Conservation (phyloP, 1,140 invertebrate species). For the Drosophila ohnishii region DNA sequence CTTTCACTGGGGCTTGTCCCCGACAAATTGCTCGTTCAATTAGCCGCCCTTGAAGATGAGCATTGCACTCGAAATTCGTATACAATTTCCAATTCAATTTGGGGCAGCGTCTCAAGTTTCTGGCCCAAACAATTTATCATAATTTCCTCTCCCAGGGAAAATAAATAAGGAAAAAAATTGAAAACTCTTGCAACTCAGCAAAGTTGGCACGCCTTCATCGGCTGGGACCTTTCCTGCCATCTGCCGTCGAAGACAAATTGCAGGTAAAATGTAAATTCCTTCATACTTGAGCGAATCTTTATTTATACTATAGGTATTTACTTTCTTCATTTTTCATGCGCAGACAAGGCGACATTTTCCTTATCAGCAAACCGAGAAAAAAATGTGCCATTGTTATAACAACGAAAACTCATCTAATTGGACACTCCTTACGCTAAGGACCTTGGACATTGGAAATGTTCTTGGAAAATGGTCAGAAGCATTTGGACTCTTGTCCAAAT, state of each 20-base stretch:
- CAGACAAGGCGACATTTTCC: slow-evolving; percentile 38
- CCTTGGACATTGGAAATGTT: background rate
- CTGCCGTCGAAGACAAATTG: slow-evolving; percentile 72
- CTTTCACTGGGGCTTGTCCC: slow-evolving; percentile 41
- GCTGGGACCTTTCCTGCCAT: slow-evolving; percentile 33
- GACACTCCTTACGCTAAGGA: slow-evolving; percentile 4
- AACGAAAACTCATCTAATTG: slow-evolving; percentile 32
- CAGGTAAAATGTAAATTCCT: slow-evolving; percentile 65
- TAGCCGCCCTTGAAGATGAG: slow-evolving; percentile 49
- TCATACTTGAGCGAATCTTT: slow-evolving; percentile 55
- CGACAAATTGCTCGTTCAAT: slow-evolving; percentile 58
- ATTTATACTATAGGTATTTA: slow-evolving; percentile 38
- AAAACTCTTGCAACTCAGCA: slow-evolving; percentile 62
- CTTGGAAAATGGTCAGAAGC: background rate
- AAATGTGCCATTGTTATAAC: slow-evolving; percentile 11
- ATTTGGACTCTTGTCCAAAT: background rate
- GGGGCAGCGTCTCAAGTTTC: slow-evolving; percentile 45
- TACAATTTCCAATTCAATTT: slow-evolving; percentile 50
- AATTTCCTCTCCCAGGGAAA: slow-evolving; percentile 50
- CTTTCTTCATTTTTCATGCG: slow-evolving; percentile 58
- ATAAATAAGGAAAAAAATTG: slow-evolving; percentile 22
- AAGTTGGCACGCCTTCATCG: slow-evolving; percentile 36
- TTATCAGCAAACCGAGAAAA: slow-evolving; percentile 30
- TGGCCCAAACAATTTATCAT: slow-evolving; percentile 70
- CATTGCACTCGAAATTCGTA: slow-evolving; percentile 42